phyloP scores from a whole-genome alignment of 2,797 vertebrate genomes.

The Spondyliosoma cantharus region DNA sequence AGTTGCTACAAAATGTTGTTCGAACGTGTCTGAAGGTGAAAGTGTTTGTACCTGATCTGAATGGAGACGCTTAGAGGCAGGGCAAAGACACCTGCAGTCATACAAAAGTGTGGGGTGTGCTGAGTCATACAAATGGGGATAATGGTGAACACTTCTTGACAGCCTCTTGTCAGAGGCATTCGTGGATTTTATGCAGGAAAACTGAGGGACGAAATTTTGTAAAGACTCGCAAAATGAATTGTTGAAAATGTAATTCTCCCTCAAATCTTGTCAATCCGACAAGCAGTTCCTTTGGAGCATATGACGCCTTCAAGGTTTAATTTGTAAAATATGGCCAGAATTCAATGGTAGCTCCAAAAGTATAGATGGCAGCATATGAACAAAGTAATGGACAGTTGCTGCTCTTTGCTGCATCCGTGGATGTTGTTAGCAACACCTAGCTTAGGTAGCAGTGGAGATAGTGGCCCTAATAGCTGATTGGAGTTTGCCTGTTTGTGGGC shows the following conservation, averaged over 20 bases:
- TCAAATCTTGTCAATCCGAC: background rate
- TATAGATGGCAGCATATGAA: too few relatives aligned
- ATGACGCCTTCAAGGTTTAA: background rate
- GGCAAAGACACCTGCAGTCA: background rate
- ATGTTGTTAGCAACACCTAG: too few relatives aligned
- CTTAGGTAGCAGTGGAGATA: too few relatives aligned
- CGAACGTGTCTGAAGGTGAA: background rate
- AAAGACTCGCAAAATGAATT: background rate
- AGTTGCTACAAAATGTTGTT: background rate
- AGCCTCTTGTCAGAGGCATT: constrained; percentile 3
- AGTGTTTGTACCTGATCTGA: constrained; percentile 1
- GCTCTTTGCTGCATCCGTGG: too few relatives aligned
- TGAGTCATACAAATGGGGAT: background rate
- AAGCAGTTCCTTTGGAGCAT: constrained; percentile 35
- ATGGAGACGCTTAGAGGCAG: background rate
- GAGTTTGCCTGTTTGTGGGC: too few relatives aligned
- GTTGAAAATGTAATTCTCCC: background rate
- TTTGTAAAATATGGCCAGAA: too few relatives aligned
- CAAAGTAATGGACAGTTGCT: too few relatives aligned
- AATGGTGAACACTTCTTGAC: background rate
- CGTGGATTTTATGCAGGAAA: background rate
- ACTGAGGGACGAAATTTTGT: background rate
- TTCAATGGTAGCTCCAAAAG: too few relatives aligned
- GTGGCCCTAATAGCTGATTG: too few relatives aligned
- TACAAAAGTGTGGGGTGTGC: background rate